Base-by-base conservation (phyloP, 2,113 vertebrate genomes). In the Tachysurus fulvidraco region DNA sequence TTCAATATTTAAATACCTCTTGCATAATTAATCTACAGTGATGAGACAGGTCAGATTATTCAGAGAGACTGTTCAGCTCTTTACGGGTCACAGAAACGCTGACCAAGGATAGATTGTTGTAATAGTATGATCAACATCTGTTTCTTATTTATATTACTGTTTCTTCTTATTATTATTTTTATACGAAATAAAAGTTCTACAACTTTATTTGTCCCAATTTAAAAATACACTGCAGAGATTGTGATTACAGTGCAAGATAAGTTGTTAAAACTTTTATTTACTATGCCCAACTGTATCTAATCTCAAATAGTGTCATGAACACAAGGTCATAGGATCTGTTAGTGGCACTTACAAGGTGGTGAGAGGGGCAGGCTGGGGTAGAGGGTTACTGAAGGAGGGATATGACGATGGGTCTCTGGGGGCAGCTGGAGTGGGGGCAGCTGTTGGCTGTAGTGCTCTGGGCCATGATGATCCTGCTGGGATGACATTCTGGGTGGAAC, bases 281-380 rank as follows among this genome's bases (percentile, higher is more conserved):
- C 46, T 36, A 81, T 44, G 55, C 21, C 21, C 5, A 41, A 81
- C 19, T 44, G 23, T 84, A 46, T 44, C 55, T 16, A 54, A 41
- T 28, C 21, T 30, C 7, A 60, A 46, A 16, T 17, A 59, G 13
- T 60, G 11, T 30, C 71, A 74, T 64, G 23, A 60, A 12, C 50
- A 8, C 50, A 85, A 57, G 30, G 8, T n/a, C 2, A 4, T 59
- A 14, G 76, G 10, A 46, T 14, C 21, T 57, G 17, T 69, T 84
- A 17, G 12, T 55, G 36, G 14, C 36, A 74, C 91, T 92, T 52
- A 94, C 92, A 90, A 87, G 94, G 88, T 6, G 94, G 94, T 64
- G 94, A 95, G n/a, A 94, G 91, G 46, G 93, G 93, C 90, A 92
- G 92, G 90, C 89, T 91, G 67, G 93, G 90, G 91, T 94, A 95